Evolutionary conservation across 1,140 invertebrate genomes (phyloP).

Genomic region (Dinoponera quadriceps): DNA sequence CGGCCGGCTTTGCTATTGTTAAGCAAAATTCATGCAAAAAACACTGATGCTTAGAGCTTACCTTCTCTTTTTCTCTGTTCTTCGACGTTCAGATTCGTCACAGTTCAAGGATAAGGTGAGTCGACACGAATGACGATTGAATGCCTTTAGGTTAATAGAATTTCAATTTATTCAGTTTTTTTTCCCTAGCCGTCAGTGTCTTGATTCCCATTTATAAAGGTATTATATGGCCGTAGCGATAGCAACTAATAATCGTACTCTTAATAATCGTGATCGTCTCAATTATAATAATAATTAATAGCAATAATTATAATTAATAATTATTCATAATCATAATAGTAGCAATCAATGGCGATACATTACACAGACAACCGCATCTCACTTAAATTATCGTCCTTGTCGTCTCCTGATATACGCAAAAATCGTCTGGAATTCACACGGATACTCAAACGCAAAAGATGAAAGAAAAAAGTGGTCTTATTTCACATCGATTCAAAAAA

Average conservation of each 20-base stretch:
- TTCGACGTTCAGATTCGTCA: no score
- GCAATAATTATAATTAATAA: constrained; percentile 62
- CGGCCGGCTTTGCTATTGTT: not conserved
- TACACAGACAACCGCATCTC: constrained; percentile 60
- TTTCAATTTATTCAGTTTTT: constrained; percentile 84
- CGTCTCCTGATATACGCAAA: constrained; percentile 2
- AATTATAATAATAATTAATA: constrained; percentile 65
- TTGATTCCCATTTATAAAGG: constrained; percentile 84
- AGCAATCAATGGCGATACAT: constrained; percentile 51
- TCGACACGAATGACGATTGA: constrained; percentile 67
- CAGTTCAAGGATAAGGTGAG: constrained; percentile 38
- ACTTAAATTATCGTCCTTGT: constrained; percentile 32
- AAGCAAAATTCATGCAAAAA: not conserved
- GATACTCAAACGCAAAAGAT: not conserved
- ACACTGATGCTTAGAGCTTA: no score
- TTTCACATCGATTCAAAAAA: constrained; percentile 59
- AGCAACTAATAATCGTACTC: constrained; percentile 74
- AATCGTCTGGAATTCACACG: not conserved
- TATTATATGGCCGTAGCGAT: constrained; percentile 80
- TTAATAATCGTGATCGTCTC: constrained; percentile 62
- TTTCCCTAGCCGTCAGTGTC: constrained; percentile 81
- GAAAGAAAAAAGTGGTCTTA: constrained; percentile 24
- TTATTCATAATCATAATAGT: constrained; percentile 58
- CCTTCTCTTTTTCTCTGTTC: no score
- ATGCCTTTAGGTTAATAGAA: constrained; percentile 82